Base-by-base conservation (phyloP, 2,113 vertebrate species). In the Coregonus clupeaformis region DNA sequence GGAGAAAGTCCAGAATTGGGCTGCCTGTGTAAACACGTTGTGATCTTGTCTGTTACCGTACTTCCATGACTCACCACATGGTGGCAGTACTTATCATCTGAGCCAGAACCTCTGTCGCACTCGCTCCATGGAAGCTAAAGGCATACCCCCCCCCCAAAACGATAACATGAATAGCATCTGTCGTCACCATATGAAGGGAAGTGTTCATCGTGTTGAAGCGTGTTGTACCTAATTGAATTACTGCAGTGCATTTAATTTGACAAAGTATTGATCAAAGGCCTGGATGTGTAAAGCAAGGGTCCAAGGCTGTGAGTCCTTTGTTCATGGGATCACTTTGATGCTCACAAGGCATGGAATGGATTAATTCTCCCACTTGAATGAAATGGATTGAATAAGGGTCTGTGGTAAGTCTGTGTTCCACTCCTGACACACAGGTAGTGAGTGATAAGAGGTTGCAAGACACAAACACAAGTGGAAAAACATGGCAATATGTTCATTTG, bases 311-410 rank as follows among this genome's bases (percentile, higher is more conserved):
- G 36, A 42, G 80, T 73, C 76, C 72, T 85, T 87, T 89, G 88
- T 89, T 84, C 65, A 76, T 52, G n/a, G 49, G 13, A 73, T 6
- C 76, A 79, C 90, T 89, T 91, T 90, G 87, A 90, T 90, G 83
- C 85, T 72, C 77, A 29, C 60, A 71, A 72, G 42, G 57, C 76
- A 78, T 71, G 77, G 79, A 79, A 71, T 69, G 12, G 55, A 82
- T 84, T 76, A 3, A 71, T 85, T 75, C 78, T 80, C 68, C 75
- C 73, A 70, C 80, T 84, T 85, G 62, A 87, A 83, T 83, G 1
- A 82, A 42, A 18, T 18, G 6, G 57, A 74, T 66, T 79, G 71
- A 84, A 72, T 67, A 75, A 60, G 36, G 13, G 20, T 55, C 72
- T 80, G 80, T 77, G 12, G 13, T 73, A 47, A 27, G 4, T 42